Evolutionary conservation across 2,113 vertebrate species (phyloP), one percentile per base, ranked within the genome.

Genomic region (Aphyosemion australe): DNA sequence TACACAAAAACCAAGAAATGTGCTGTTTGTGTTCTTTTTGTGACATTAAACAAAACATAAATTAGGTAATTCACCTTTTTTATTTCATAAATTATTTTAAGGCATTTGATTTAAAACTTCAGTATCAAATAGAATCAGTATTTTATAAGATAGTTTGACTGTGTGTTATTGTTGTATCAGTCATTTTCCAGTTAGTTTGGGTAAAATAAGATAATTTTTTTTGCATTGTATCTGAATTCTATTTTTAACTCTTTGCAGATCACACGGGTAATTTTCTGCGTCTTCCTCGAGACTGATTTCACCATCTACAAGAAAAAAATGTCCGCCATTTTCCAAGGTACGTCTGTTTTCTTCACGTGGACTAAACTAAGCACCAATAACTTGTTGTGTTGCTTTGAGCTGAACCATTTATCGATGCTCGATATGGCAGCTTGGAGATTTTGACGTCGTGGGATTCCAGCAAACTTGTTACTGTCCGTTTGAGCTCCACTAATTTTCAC

Each of bases 221-320:
- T 37, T 49, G 55, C 73, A 49, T 18, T 65, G 41, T 74, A 39
- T 16, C 45, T 52, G 16, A 80, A 76, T 84, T 88, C 68, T 76
- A 54, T 90, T 65, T 52, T 78, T 88, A 53, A 53, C 51, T 60
- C 64, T 60, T 4, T 90, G 14, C 93, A 99, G 97, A 93, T 97
- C 84, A 95, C 95, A 83, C 95, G 95, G 52, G 90, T 99, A 90
- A 97, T 99, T 91, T 98, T 99, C 92, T 99, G 97, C 1, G 96
- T 99, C 88, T 99, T 99, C 91, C 93, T 99, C 76, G 97, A 99
- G 85, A 92, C 94, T 8, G 97, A 99, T 87, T 98, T 94, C 88
- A 93, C 93, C 90, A 99, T 99, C 92, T 99, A 97, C 93, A 97
- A 95, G 91, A 96, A 95, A 89, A 98, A 97, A 93, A 96, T 99